Base-by-base conservation (phyloP, 2,888 invertebrate species). In the Chaitophorus viminalis region DNA sequence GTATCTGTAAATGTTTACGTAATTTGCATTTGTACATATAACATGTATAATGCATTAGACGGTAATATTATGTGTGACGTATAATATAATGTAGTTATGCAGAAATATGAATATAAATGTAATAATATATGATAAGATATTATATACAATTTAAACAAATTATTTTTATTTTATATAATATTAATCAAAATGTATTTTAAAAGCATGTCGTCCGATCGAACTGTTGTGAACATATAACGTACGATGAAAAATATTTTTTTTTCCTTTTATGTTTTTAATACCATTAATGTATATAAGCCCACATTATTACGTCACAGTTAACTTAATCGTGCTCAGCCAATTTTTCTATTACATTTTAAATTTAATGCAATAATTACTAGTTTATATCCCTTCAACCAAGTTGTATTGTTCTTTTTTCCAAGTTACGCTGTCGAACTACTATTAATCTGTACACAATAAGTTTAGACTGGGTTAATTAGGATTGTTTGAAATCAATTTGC, bases 401-500 rank as follows among this genome's bases (percentile, higher is more conserved):
- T n/a, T n/a, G 25, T 65, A 21, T 21, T 65, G n/a, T n/a, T 60
- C 60, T 21, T 60, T n/a, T 65, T n/a, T n/a, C n/a, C 6, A 8
- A 65, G 65, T 65, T n/a, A 1, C 6, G 9, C n/a, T n/a, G 65
- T 65, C 65, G n/a, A 65, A n/a, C n/a, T 65, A 9, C 46, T 8
- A 46, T n/a, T n/a, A 65, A 65, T 65, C 65, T 25, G 65, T n/a
- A 8, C n/a, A 65, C 3, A 65, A 65, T n/a, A 65, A 65, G n/a
- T n/a, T 65, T 21, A 8, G n/a, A 9, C n/a, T 8, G n/a, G n/a
- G 5, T 5, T 25, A 54, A 14, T 8, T 60, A n/a, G 5, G 65
- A 65, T 65, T n/a, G n/a, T 65, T 65, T 65, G n/a, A 65, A 65
- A 65, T n/a, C 65, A n/a, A 65, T 65, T 65, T n/a, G n/a, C n/a